Evolutionary conservation across 2,113 vertebrate genomes (phyloP).

Genomic region (Formicarius rufipectus): DNA sequence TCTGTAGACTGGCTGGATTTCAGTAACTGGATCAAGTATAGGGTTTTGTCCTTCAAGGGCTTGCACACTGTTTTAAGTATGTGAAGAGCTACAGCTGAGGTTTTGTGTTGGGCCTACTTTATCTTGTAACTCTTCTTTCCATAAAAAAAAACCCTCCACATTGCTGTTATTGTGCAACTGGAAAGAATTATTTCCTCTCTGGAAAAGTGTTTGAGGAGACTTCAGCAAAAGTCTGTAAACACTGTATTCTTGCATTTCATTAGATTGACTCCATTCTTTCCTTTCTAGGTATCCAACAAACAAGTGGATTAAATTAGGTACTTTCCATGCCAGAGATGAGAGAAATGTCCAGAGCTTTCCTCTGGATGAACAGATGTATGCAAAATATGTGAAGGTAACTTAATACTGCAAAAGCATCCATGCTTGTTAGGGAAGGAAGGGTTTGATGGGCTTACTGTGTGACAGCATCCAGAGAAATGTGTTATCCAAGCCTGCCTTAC

Average conservation of each 20-base stretch:
- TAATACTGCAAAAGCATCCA: not conserved
- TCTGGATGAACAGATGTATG: constrained; percentile 97
- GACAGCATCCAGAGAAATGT: not conserved
- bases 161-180: not conserved
- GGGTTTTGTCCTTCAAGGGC: not conserved
- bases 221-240: not conserved
- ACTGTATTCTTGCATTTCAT: not conserved
- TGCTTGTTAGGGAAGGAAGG: not conserved
- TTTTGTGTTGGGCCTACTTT: not conserved
- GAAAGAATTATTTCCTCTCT: not conserved
- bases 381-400: constrained; percentile 98
- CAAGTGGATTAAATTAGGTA: constrained; percentile 98
- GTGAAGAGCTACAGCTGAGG: not conserved
- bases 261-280: not conserved
- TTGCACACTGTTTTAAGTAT: not conserved
- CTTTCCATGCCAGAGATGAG: constrained; percentile 95
- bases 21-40: not conserved
- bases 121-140: not conserved
- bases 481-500: not conserved
- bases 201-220: not conserved
- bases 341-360: constrained; percentile 98
- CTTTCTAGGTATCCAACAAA: constrained; percentile 93
- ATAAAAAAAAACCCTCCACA: not conserved
- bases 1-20: not conserved
- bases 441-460: not conserved